Percentiles rank a stretch among this genome's conserved stretches.
These are phyloP conservation scores for Holcopasites calliopsidis DNA, from an alignment of 1,140 invertebrate genomes.

Conservation along the genomic window DNA sequence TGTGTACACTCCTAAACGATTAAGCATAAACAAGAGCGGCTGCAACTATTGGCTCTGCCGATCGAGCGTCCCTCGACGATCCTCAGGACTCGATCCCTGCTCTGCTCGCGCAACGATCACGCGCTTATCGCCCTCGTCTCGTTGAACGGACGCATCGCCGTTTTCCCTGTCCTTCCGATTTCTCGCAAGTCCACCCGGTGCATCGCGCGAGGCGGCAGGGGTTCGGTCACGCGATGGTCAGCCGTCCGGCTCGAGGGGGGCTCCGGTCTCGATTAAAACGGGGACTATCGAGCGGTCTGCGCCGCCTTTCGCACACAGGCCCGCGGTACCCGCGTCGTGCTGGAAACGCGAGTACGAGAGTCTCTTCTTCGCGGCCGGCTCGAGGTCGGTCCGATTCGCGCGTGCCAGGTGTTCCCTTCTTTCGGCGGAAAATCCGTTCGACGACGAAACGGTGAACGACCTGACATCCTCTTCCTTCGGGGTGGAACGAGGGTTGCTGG, in stretches of 20 bases:
- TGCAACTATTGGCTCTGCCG: too few species aligned
- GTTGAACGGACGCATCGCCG: too few species aligned
- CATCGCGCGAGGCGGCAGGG: conserved; percentile 30
- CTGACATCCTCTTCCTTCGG: neutral
- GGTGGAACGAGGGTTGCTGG: neutral
- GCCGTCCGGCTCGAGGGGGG: conserved; percentile 12
- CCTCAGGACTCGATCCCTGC: too few species aligned
- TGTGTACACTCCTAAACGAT: too few species aligned
- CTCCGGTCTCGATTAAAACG: conserved; percentile 33
- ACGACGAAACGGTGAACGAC: neutral
- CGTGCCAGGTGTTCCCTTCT: conserved; percentile 41
- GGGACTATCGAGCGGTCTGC: conserved; percentile 42
- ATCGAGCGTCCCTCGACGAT: too few species aligned
- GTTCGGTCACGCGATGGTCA: conserved; percentile 59
- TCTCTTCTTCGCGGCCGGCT: neutral
- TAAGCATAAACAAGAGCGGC: too few species aligned
- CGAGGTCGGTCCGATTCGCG: conserved; percentile 32
- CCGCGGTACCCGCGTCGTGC: conserved; percentile 12
- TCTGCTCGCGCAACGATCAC: too few species aligned
- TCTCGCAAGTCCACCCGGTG: neutral
- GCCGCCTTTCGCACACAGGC: neutral
- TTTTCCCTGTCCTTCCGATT: neutral
- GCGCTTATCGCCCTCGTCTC: too few species aligned
- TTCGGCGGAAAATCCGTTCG: neutral
- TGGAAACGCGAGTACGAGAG: conserved; percentile 20